Evolutionary conservation across 2,797 vertebrate species (phyloP).

Genomic region (Kryptolebias ocellatus): DNA sequence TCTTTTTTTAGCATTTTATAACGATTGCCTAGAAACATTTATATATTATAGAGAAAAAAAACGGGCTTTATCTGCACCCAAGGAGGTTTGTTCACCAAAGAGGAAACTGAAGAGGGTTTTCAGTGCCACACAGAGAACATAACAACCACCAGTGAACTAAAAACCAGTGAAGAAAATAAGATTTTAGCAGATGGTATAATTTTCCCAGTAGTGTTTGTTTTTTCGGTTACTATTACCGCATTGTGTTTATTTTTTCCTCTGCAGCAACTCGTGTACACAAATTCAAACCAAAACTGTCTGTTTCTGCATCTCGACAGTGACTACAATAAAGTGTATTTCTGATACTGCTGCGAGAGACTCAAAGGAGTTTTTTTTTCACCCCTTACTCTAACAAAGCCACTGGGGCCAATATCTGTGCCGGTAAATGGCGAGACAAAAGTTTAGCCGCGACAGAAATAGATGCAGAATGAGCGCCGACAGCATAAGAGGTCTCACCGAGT

Average conservation of each 20-base stretch:
- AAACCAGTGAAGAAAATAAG: neutral
- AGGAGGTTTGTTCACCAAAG: neutral
- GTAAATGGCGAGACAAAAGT: slow-evolving; percentile 50
- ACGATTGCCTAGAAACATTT: no score
- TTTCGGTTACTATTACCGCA: slow-evolving; percentile 4
- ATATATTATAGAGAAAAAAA: neutral
- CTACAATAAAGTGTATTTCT: slow-evolving; percentile 45
- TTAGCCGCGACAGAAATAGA: slow-evolving; percentile 53
- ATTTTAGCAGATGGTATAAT: neutral
- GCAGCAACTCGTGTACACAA: slow-evolving; percentile 2
- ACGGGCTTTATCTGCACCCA: neutral
- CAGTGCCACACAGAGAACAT: slow-evolving; percentile 3
- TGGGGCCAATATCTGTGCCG: slow-evolving; percentile 37
- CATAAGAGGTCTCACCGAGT: slow-evolving; percentile 49
- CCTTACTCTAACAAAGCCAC: slow-evolving; percentile 46
- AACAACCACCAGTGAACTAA: neutral
- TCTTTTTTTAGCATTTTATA: no score
- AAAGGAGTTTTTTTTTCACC: slow-evolving; percentile 17
- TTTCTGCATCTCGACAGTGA: slow-evolving; percentile 10
- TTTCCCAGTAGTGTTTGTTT: neutral
- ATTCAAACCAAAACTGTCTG: slow-evolving; percentile 25
- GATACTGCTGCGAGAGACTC: slow-evolving; percentile 27
- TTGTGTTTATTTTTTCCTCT: neutral
- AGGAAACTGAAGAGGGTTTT: neutral
- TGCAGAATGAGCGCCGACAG: slow-evolving; percentile 42